phyloP scores from a whole-genome alignment of 2,113 vertebrate genomes.

The Anguilla rostrata region DNA sequence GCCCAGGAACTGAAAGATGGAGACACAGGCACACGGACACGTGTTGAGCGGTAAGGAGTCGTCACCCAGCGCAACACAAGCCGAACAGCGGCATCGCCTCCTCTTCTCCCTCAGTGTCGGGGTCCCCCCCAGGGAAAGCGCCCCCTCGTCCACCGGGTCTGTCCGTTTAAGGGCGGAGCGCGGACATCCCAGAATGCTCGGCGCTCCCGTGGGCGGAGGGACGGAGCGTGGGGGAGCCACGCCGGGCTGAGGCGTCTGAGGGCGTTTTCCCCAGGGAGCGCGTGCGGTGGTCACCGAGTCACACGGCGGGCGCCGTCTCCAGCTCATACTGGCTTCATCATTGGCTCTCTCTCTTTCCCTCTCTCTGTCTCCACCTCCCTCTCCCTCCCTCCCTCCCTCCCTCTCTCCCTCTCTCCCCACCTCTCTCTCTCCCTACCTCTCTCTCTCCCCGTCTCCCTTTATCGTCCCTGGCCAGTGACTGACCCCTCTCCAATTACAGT shows the following conservation, averaged over 20 bases:
- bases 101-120: not conserved
- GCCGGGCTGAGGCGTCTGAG: not conserved
- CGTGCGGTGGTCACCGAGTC: not conserved
- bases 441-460: not conserved
- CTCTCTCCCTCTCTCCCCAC: not conserved
- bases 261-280: not conserved
- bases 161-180: not conserved
- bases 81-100: constrained; percentile 16
- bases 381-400: not conserved
- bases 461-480: constrained; percentile 22
- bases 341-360: too few species aligned
- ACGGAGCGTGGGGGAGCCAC: too few species aligned
- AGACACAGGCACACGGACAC: not conserved
- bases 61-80: constrained; percentile 30
- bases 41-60: not conserved
- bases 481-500: constrained; percentile 37
- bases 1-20: not conserved
- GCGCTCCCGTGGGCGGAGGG: not conserved
- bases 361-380: too few species aligned
- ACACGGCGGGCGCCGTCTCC: not conserved
- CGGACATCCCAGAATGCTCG: constrained; percentile 5
- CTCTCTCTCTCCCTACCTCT: not conserved
- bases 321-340: not conserved
- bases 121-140: not conserved
- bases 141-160: not conserved